Conservation (phyloP, 2,888 invertebrate species). For the Brenthis ino region DNA sequence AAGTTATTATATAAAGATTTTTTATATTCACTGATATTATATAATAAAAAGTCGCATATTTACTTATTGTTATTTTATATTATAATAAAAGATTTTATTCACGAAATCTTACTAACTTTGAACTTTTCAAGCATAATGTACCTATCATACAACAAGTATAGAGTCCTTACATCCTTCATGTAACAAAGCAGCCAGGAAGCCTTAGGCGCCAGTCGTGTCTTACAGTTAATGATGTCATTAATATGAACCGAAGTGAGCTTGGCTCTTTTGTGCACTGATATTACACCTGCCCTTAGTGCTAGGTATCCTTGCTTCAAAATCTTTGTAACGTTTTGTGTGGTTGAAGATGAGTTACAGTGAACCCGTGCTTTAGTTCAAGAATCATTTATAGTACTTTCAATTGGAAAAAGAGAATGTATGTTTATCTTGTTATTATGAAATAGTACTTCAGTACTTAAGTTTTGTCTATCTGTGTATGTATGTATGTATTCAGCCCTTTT, state of each 20-base stretch:
- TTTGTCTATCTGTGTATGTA: not conserved
- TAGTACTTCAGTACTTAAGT: no score
- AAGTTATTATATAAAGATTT: no score
- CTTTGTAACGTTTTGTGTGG: conserved; percentile 28
- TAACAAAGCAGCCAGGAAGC: conserved; percentile 54
- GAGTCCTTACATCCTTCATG: conserved; percentile 34
- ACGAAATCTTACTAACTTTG: not conserved
- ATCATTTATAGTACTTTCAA: conserved; percentile 12
- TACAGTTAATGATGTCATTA: conserved; percentile 78
- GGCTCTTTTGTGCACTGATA: conserved; percentile 50
- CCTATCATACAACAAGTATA: not conserved
- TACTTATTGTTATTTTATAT: no score
- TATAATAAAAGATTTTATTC: no score
- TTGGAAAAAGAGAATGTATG: not conserved
- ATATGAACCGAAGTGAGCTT: conserved; percentile 62
- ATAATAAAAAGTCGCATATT: not conserved
- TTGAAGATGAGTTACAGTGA: conserved; percentile 14
- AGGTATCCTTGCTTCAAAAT: conserved; percentile 33
- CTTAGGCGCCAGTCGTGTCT: conserved; percentile 60
- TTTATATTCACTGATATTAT: no score
- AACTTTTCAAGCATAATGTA: not conserved
- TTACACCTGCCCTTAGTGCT: conserved; percentile 36
- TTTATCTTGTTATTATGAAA: no score
- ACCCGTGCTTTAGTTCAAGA: conserved; percentile 1
- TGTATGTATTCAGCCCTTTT: no score